phyloP scores from a whole-genome alignment of 2,888 invertebrate species.

The Dasysyrphus albostriatus region DNA sequence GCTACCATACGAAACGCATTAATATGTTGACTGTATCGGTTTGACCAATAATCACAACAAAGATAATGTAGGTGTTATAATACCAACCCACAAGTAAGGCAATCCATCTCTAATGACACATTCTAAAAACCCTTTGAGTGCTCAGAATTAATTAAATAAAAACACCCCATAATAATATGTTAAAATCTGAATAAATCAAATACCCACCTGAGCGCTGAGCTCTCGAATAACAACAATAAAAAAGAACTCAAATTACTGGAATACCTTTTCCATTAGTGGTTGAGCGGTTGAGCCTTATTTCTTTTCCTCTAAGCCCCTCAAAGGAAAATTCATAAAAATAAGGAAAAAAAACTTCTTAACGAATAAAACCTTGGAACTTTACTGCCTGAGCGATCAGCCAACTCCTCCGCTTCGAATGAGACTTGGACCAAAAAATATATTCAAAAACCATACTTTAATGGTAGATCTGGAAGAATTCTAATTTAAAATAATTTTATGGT shows the following conservation, averaged over 20 bases:
- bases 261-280: conserved; percentile 19
- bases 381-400: conserved; percentile 1
- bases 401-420: conserved; percentile 1
- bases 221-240: background rate
- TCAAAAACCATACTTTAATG: conserved; percentile 61
- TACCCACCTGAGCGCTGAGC: conserved; percentile 19
- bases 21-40: background rate
- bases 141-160: conserved; percentile 47
- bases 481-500: conserved; percentile 61
- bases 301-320: background rate
- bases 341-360: background rate
- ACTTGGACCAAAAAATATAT: background rate
- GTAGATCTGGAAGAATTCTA: conserved; percentile 62
- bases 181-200: conserved; percentile 47
- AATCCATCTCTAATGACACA: conserved; percentile 36
- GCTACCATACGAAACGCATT: background rate
- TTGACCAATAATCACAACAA: background rate
- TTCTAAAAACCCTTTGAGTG: conserved; percentile 4
- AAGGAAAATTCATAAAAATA: background rate
- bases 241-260: conserved; percentile 19
- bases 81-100: background rate
- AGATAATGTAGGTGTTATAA: background rate
- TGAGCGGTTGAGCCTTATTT: background rate
- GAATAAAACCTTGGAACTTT: conserved; percentile 2
- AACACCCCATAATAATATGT: background rate